phyloP scores from a whole-genome alignment of 2,113 vertebrate genomes.

The Macquaria australasica region DNA sequence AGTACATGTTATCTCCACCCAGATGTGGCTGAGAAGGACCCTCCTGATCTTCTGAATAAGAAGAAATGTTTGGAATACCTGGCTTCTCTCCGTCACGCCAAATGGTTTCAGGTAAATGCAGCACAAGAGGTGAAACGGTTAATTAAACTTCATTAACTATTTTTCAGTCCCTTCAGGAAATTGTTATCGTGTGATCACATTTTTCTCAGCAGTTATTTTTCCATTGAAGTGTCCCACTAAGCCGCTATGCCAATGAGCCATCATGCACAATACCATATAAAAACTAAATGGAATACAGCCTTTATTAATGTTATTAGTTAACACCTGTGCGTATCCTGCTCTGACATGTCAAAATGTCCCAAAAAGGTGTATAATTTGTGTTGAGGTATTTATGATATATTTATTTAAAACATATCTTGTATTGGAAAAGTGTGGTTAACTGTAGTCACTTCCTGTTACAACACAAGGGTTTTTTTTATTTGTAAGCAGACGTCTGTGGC shows the following conservation, averaged over 20 bases:
- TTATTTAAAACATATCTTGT: neutral
- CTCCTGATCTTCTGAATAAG: slow-evolving; percentile 82
- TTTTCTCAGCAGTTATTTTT: no score
- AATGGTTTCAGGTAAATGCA: slow-evolving; percentile 90
- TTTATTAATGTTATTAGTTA: no score
- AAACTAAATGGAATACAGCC: no score
- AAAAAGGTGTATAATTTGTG: neutral
- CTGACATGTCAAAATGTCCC: no score
- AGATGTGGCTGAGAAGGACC: slow-evolving; percentile 72
- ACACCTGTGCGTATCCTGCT: no score
- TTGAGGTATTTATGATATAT: neutral
- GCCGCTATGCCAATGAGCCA: no score
- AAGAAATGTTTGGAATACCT: slow-evolving; percentile 86
- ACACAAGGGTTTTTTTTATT: neutral
- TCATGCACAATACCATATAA: no score
- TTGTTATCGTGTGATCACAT: no score
- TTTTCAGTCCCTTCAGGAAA: no score
- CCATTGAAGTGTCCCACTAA: no score
- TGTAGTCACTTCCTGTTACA: neutral
- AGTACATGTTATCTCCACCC: slow-evolving; percentile 27
- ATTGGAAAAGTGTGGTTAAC: neutral
- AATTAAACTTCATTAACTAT: neutral
- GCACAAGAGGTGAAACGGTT: neutral
- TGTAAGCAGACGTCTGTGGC: neutral
- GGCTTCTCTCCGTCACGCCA: slow-evolving; percentile 87